Evolutionary conservation across 2,797 vertebrate genomes (phyloP).

Genomic region (Scyliorhinus canicula): DNA sequence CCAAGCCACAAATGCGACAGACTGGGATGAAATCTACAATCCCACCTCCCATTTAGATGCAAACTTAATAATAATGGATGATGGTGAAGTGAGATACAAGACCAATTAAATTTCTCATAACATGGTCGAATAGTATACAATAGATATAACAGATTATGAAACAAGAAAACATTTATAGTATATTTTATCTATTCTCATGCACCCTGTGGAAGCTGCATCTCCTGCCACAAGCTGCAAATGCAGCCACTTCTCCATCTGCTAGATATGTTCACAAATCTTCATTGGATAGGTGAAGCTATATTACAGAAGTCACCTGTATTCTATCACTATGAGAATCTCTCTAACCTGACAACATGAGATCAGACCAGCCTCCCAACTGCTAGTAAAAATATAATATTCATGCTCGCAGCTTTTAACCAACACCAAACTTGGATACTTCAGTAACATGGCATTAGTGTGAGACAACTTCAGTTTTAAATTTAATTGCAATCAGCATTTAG

Average conservation of each 20-base stretch:
- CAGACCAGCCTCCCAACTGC: neutral
- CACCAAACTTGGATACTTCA: neutral
- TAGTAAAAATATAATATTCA: neutral
- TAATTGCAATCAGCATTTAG: neutral
- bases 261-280: neutral
- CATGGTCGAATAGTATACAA: neutral
- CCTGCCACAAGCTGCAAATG: neutral
- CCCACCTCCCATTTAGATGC: neutral
- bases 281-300: neutral
- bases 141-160: neutral
- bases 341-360: too few species aligned
- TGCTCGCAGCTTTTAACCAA: neutral
- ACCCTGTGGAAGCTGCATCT: neutral
- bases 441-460: neutral
- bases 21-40: neutral
- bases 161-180: neutral
- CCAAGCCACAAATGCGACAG: neutral
- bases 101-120: neutral
- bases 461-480: neutral
- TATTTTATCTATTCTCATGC: neutral
- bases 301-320: neutral
- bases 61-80: neutral
- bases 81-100: neutral
- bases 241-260: neutral
- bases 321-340: neutral